phyloP scores from a whole-genome alignment of 1,140 invertebrate genomes.

The Listronotus oregonensis region DNA sequence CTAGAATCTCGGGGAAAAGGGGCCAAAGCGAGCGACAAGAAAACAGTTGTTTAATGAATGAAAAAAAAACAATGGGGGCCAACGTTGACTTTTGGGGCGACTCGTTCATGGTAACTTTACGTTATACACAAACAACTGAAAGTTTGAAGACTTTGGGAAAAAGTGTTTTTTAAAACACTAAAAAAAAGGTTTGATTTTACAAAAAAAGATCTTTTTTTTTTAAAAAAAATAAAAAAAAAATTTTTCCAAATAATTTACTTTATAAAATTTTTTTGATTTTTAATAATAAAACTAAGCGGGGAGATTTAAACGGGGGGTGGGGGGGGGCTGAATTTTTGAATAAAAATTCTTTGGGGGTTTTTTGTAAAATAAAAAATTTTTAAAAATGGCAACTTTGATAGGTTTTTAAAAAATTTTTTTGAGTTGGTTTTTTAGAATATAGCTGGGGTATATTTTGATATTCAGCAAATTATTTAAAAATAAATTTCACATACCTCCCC shows the following conservation, averaged over 20 bases:
- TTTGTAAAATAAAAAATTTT: constrained; percentile 2
- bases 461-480: too few relatives aligned
- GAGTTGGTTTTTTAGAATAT: constrained; percentile 9
- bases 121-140: background rate
- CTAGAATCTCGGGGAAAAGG: constrained; percentile 16
- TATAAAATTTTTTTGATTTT: too few relatives aligned
- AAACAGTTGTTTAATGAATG: constrained; percentile 29
- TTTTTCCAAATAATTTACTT: too few relatives aligned
- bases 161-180: background rate
- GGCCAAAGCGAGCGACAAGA: constrained; percentile 22
- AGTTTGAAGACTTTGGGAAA: background rate
- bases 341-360: constrained; percentile 10
- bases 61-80: constrained; percentile 21
- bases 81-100: constrained; percentile 16
- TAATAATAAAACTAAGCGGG: too few relatives aligned
- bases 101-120: constrained; percentile 29
- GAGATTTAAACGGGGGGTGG: constrained; percentile 19
- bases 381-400: too few relatives aligned
- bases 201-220: too few relatives aligned
- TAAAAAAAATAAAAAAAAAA: too few relatives aligned
- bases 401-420: background rate
- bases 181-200: too few relatives aligned
- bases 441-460: background rate
- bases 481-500: too few relatives aligned
- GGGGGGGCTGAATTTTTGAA: constrained; percentile 27